Evolutionary conservation across 2,888 invertebrate genomes (phyloP).

Genomic region (Zygothrica quintamaculata): DNA sequence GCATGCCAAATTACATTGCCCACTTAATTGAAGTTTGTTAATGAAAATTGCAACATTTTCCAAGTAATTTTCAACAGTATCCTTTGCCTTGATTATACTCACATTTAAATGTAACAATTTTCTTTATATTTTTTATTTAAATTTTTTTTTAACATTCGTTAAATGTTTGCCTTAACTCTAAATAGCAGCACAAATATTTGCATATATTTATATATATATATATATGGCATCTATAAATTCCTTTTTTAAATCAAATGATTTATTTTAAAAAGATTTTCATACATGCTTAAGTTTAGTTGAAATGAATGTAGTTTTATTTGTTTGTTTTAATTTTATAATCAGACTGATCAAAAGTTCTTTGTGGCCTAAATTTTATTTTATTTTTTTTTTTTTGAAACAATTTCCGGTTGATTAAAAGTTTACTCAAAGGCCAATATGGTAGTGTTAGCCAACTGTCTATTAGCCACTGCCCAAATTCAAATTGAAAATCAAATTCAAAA

Average conservation of each 20-base stretch:
- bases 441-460: conserved; percentile 1
- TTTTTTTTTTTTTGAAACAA: too few species aligned
- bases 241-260: too few species aligned
- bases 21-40: conserved; percentile 76
- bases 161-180: too few species aligned
- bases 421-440: conserved; percentile 17
- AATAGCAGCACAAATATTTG: too few species aligned
- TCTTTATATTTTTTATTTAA: too few species aligned
- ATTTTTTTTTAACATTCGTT: too few species aligned
- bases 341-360: conserved; percentile 29
- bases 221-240: too few species aligned
- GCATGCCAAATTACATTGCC: conserved; percentile 74
- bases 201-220: too few species aligned
- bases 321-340: background rate
- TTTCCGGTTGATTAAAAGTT: conserved; percentile 49
- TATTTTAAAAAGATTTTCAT: too few species aligned
- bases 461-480: conserved; percentile 15
- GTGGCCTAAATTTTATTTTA: conserved; percentile 18
- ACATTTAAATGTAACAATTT: conserved; percentile 2
- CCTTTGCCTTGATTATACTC: conserved; percentile 36
- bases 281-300: too few species aligned
- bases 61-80: conserved; percentile 43
- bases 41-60: conserved; percentile 74
- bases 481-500: too few species aligned
- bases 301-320: too few species aligned